These are phyloP conservation scores for Chloropsis hardwickii DNA, from an alignment of 2,113 vertebrate genomes.

Conservation along the genomic window DNA sequence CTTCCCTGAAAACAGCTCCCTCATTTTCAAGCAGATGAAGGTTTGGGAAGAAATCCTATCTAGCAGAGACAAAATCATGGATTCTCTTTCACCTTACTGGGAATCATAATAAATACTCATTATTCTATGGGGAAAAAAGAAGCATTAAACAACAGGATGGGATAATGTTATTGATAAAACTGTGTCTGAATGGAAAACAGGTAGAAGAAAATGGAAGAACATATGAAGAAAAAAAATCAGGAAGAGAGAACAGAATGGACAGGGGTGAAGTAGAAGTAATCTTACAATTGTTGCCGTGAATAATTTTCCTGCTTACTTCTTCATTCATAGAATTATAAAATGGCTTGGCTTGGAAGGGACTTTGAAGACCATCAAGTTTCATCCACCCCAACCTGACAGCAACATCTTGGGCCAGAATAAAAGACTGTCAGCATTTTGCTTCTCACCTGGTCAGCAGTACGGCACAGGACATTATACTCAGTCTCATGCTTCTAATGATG, in stretches of 20 bases:
- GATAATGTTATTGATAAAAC: background rate
- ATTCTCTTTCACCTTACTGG: background rate
- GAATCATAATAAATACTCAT: background rate
- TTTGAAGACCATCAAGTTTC: background rate
- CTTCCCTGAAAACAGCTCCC: background rate
- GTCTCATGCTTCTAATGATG: background rate
- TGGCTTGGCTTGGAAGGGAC: background rate
- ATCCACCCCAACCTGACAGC: rapidly evolving
- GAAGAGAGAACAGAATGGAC: background rate
- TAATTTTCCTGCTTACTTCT: background rate
- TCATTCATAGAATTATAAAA: background rate
- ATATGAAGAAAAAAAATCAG: background rate
- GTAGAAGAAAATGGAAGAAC: background rate
- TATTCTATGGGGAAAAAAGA: background rate
- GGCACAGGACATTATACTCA: background rate
- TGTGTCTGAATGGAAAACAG: background rate
- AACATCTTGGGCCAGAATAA: background rate
- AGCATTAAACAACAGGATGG: background rate
- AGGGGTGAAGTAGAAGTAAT: background rate
- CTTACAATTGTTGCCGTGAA: background rate
- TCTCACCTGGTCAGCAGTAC: constrained; percentile 20
- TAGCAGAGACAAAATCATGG: background rate
- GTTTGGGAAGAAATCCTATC: background rate
- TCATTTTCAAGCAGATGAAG: background rate
- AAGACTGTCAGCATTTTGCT: background rate